Evolutionary conservation across 2,113 vertebrate genomes (phyloP).

Genomic region (Hemicordylus capensis): DNA sequence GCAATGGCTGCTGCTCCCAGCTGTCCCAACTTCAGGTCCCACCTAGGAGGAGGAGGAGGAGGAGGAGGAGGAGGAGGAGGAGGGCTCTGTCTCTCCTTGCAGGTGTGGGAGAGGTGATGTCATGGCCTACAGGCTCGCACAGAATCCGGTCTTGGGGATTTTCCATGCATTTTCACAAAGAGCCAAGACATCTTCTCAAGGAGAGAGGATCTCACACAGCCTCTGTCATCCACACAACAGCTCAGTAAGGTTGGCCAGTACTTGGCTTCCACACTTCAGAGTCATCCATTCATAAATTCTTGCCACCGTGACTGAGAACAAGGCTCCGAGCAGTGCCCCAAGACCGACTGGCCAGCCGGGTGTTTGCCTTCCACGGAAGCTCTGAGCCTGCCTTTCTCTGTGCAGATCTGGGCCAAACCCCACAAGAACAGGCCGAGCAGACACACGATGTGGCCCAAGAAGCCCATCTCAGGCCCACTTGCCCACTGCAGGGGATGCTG

Average conservation of each 20-base stretch:
- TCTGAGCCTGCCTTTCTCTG: background rate
- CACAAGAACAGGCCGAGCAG: background rate
- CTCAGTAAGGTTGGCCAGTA: background rate
- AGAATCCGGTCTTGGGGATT: background rate
- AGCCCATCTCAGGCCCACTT: too few species aligned
- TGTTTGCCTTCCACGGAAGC: background rate
- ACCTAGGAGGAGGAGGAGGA: too few species aligned
- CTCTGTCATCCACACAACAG: background rate
- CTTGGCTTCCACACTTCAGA: background rate
- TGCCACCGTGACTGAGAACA: too few species aligned
- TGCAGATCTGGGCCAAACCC: background rate
- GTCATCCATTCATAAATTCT: background rate
- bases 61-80: background rate
- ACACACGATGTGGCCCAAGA: background rate
- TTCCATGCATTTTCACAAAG: background rate
- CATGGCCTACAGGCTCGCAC: background rate
- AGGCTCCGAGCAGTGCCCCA: background rate
- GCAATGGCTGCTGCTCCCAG: background rate
- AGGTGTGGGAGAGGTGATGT: background rate
- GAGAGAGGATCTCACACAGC: background rate
- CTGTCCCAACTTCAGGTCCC: too few species aligned
- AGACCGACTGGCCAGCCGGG: background rate
- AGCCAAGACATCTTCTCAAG: background rate
- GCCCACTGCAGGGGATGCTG: background rate
- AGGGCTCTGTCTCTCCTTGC: background rate